Percentiles rank a stretch among this genome's conserved stretches.
phyloP scores from a whole-genome alignment of 37 sponge, comb jelly and placozoan genomes.

The Cliona cf. orientalis region DNA sequence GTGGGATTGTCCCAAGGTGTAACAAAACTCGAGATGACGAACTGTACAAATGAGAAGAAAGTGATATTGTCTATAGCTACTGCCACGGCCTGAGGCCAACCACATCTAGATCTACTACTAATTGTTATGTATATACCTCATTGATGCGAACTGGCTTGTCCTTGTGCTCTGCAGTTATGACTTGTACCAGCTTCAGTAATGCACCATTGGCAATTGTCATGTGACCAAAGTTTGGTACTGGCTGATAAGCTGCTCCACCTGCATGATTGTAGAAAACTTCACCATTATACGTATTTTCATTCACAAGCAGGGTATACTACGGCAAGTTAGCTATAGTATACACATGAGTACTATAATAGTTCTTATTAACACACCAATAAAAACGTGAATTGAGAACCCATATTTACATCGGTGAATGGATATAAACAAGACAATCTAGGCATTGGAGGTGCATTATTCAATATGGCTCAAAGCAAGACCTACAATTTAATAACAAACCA shows the following conservation, averaged over 20 bases:
- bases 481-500: too few species aligned
- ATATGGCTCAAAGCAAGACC: too few species aligned
- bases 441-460: too few species aligned
- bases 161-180: not conserved
- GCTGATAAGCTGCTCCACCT: not conserved
- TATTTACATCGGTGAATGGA: too few species aligned
- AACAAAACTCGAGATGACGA: not conserved
- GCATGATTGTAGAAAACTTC: too few species aligned
- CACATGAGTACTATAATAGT: too few species aligned
- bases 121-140: not conserved
- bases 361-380: too few species aligned
- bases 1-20: not conserved
- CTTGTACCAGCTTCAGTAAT: not conserved
- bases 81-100: not conserved
- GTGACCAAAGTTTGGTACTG: not conserved
- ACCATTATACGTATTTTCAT: too few species aligned
- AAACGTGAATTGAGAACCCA: too few species aligned
- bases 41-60: not conserved
- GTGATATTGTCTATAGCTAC: not conserved
- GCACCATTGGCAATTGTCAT: not conserved
- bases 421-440: too few species aligned
- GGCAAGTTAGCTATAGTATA: too few species aligned
- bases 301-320: too few species aligned
- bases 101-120: not conserved
- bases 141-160: slow-evolving; percentile 3